These are phyloP conservation scores for Tauraco hartlaubi DNA, from an alignment of 2,797 vertebrate species.

Conservation along the genomic window DNA sequence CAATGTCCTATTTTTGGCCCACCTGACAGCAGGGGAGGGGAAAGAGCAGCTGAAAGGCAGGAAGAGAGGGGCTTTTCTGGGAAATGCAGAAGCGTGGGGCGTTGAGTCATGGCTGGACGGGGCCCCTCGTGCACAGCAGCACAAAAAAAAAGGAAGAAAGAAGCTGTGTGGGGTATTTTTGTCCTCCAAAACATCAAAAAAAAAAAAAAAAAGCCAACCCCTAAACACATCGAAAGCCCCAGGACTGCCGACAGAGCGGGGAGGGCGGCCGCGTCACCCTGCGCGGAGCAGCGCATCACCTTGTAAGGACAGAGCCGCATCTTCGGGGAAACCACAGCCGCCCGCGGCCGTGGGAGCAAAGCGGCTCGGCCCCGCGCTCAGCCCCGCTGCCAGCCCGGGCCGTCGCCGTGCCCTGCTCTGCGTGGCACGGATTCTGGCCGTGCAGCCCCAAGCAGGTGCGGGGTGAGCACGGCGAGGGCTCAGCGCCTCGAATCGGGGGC, in stretches of 20 bases:
- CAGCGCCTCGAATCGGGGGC: fast-evolving
- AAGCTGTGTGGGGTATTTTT: background rate
- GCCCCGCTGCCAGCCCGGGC: background rate
- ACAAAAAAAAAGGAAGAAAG: constrained; percentile 13
- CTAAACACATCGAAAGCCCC: background rate
- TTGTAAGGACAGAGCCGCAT: constrained; percentile 26
- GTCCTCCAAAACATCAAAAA: background rate
- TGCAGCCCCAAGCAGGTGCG: no score
- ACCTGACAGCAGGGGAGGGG: background rate
- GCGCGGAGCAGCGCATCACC: background rate
- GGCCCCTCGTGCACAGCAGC: background rate
- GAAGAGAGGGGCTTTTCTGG: background rate
- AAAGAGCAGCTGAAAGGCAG: background rate
- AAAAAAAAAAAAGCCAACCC: background rate
- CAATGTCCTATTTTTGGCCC: background rate
- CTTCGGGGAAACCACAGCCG: background rate
- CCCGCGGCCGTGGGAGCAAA: fast-evolving
- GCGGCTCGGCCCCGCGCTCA: background rate
- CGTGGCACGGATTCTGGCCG: fast-evolving
- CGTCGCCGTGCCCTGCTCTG: background rate
- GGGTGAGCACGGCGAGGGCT: background rate
- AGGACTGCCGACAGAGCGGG: background rate
- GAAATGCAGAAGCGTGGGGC: constrained; percentile 6
- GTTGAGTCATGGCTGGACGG: background rate
- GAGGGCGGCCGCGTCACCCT: background rate